Evolutionary conservation across 2,797 vertebrate species (phyloP).

Genomic region (Melanotaenia maccullochi): DNA sequence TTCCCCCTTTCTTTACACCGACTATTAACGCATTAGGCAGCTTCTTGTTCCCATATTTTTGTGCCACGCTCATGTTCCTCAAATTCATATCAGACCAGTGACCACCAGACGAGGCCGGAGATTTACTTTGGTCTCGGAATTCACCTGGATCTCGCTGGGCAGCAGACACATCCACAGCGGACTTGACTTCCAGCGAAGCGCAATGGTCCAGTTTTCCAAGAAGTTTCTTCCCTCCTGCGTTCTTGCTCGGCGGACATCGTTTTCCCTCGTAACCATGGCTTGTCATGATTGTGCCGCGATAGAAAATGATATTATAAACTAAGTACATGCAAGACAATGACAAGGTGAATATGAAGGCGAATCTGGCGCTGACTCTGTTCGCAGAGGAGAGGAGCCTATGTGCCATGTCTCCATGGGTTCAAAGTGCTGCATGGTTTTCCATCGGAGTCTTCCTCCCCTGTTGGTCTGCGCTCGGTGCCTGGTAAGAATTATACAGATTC

Average conservation of each 20-base stretch:
- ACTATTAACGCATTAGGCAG: constrained; percentile 92
- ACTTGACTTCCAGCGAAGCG: constrained; percentile 64
- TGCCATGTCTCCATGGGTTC: constrained; percentile 93
- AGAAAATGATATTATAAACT: constrained; percentile 90
- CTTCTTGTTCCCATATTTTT: constrained; percentile 87
- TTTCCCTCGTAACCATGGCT: constrained; percentile 80
- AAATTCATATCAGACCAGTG: constrained; percentile 66
- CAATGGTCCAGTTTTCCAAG: constrained; percentile 86
- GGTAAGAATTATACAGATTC: constrained; percentile 29
- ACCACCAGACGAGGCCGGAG: constrained; percentile 33
- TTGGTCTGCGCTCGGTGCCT: constrained; percentile 47
- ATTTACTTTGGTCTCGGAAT: constrained; percentile 63
- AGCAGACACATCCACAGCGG: constrained; percentile 48
- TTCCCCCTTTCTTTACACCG: constrained; percentile 96
- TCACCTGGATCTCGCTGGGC: constrained; percentile 55
- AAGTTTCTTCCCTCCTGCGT: constrained; percentile 88
- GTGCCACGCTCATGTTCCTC: constrained; percentile 79
- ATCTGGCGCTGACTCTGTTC: constrained; percentile 87
- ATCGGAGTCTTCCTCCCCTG: constrained; percentile 67
- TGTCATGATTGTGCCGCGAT: constrained; percentile 85
- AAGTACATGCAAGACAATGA: constrained; percentile 92
- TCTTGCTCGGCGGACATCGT: constrained; percentile 78
- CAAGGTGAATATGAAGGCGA: constrained; percentile 90
- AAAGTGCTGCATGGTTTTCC: constrained; percentile 82
- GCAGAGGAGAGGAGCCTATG: constrained; percentile 87